Conservation (phyloP, 2,888 invertebrate species). For the Empis livida region DNA sequence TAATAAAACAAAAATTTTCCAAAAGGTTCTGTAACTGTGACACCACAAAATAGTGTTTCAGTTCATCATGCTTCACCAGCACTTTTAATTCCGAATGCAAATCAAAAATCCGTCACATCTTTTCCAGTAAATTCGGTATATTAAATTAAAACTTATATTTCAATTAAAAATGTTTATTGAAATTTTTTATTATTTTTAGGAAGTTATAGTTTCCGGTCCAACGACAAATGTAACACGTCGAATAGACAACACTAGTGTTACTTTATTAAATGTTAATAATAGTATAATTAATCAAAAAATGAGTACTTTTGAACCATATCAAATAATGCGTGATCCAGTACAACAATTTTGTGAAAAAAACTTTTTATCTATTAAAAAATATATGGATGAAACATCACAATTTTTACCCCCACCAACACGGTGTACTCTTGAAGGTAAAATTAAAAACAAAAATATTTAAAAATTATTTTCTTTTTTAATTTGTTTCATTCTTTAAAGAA, state of each 20-base stretch:
- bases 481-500: conserved; percentile 38
- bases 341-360: conserved; percentile 96
- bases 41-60: conserved; percentile 32
- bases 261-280: conserved; percentile 49
- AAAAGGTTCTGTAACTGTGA: conserved; percentile 27
- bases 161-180: neutral
- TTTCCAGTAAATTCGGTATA: conserved; percentile 27
- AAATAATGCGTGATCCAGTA: conserved; percentile 76
- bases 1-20: neutral
- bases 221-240: conserved; percentile 48
- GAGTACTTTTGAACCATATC: conserved; percentile 79
- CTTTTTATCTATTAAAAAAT: conserved; percentile 77
- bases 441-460: neutral
- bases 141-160: conserved; percentile 15
- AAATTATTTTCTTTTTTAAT: conserved; percentile 6
- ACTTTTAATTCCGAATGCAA: conserved; percentile 25
- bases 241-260: conserved; percentile 64
- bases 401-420: conserved; percentile 82
- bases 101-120: conserved; percentile 35
- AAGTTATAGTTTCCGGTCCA: conserved; percentile 45
- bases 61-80: conserved; percentile 36
- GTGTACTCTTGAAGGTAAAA: conserved; percentile 81
- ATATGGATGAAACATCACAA: conserved; percentile 76
- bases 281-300: conserved; percentile 46
- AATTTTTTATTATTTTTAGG: conserved; percentile 14